These are phyloP conservation scores for Helicoverpa assulta DNA, from an alignment of 2,888 invertebrate genomes.

Conservation along the genomic window DNA sequence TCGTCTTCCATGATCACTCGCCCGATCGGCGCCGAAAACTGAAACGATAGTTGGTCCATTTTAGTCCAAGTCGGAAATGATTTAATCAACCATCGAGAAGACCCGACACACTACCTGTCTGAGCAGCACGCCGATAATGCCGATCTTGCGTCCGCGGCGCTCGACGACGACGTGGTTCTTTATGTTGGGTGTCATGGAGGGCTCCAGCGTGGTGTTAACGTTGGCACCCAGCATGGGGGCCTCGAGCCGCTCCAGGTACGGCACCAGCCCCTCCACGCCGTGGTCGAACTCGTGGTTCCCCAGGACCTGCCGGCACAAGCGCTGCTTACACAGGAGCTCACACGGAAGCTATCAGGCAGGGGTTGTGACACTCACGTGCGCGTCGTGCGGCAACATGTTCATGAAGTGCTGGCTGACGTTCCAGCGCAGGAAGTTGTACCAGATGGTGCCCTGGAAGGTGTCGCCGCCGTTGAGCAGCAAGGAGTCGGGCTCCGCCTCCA, in stretches of 20 bases:
- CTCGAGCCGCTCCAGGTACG: constrained; percentile 91
- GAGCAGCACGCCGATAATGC: constrained; percentile 94
- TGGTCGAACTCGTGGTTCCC: constrained; percentile 97
- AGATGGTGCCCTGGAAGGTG: constrained; percentile 92
- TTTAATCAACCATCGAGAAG: too few relatives aligned
- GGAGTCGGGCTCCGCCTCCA: constrained; percentile 91
- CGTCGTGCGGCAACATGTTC: constrained; percentile 94
- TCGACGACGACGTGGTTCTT: constrained; percentile 92
- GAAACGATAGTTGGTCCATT: background rate
- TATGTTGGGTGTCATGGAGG: constrained; percentile 91
- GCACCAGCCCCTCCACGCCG: constrained; percentile 92
- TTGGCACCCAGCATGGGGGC: constrained; percentile 94
- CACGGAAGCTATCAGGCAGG: too few relatives aligned
- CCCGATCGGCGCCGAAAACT: constrained; percentile 92
- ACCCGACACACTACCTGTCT: constrained; percentile 66
- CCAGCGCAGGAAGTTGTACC: constrained; percentile 94
- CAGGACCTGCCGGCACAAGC: constrained; percentile 90
- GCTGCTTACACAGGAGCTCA: background rate
- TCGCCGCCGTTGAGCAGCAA: constrained; percentile 93
- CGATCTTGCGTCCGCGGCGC: constrained; percentile 92
- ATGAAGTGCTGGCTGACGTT: constrained; percentile 93
- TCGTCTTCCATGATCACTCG: constrained; percentile 93
- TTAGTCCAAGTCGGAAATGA: too few relatives aligned
- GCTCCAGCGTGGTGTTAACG: constrained; percentile 93
- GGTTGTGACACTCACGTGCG: constrained; percentile 90